phyloP scores from a whole-genome alignment of 2,888 invertebrate genomes.

The Agapostemon virescens region DNA sequence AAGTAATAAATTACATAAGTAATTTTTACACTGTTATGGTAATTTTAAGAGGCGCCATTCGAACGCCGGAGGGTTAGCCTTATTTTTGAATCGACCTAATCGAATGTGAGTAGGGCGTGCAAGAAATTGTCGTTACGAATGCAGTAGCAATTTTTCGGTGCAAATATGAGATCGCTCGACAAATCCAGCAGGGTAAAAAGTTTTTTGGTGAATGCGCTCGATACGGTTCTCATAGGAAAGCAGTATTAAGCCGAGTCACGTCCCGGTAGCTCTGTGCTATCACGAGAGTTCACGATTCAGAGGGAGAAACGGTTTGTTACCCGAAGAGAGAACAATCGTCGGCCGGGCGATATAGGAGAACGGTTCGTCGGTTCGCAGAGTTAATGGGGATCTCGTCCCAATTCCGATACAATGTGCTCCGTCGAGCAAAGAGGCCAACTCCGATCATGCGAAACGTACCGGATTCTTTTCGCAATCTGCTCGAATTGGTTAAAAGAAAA shows the following conservation, averaged over 20 bases:
- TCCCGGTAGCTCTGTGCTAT: slow-evolving; percentile 29
- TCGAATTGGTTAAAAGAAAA: slow-evolving; percentile 37
- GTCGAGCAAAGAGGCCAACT: slow-evolving; percentile 52
- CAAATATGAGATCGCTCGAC: slow-evolving; percentile 20
- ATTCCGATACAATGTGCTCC: slow-evolving; percentile 59
- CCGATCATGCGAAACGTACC: slow-evolving; percentile 51
- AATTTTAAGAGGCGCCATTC: no score
- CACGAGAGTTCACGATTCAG: slow-evolving; percentile 44
- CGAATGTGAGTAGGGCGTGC: no score
- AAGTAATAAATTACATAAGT: no score
- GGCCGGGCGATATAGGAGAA: slow-evolving; percentile 40
- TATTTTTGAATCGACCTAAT: no score
- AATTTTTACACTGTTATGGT: no score
- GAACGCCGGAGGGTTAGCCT: no score
- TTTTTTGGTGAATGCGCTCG: slow-evolving; percentile 33
- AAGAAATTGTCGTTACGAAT: no score
- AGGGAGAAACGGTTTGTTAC: slow-evolving; percentile 49
- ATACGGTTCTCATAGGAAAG: slow-evolving; percentile 27
- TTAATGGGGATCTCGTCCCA: slow-evolving; percentile 60
- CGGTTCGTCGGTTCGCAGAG: slow-evolving; percentile 50
- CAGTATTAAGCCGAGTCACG: slow-evolving; percentile 43
- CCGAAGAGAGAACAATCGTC: slow-evolving; percentile 52
- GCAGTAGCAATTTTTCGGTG: no score
- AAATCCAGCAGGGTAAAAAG: slow-evolving; percentile 22
- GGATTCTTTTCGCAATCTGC: slow-evolving; percentile 44